phyloP scores from a whole-genome alignment of 1,140 invertebrate genomes.

The Lepidotrigona ventralis region DNA sequence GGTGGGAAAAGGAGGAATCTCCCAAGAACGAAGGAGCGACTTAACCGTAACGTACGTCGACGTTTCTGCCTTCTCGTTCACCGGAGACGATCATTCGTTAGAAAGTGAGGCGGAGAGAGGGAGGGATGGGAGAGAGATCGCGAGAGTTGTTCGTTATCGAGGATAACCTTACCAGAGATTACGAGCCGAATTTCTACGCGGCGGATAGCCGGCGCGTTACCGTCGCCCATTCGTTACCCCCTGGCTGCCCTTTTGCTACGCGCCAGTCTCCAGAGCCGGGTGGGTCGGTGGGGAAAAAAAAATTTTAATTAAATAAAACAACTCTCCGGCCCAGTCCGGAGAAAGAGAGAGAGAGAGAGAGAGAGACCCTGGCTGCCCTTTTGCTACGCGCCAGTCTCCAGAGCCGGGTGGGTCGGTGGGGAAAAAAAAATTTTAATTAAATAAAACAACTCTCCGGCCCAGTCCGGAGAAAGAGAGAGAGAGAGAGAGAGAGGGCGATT shows the following conservation, averaged over 20 bases:
- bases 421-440: conserved; percentile 36
- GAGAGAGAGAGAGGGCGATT: not conserved
- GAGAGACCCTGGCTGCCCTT: not conserved
- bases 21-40: conserved; percentile 60
- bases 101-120: not conserved
- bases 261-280: not conserved
- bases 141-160: conserved; percentile 50
- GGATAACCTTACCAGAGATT: conserved; percentile 30
- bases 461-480: too few relatives aligned
- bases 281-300: not conserved
- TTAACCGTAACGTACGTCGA: conserved; percentile 65
- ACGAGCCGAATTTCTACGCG: conserved; percentile 38
- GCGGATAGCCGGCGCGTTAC: not conserved
- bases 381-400: not conserved
- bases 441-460: conserved; percentile 15
- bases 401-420: too few relatives aligned
- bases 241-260: not conserved
- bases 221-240: not conserved
- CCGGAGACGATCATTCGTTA: conserved; percentile 56
- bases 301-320: conserved; percentile 43
- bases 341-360: too few relatives aligned
- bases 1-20: conserved; percentile 66
- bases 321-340: not conserved
- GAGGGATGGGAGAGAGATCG: conserved; percentile 12
- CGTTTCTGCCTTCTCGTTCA: conserved; percentile 55